phyloP scores from a whole-genome alignment of 2,797 vertebrate genomes.

The Valencia hispanica region DNA sequence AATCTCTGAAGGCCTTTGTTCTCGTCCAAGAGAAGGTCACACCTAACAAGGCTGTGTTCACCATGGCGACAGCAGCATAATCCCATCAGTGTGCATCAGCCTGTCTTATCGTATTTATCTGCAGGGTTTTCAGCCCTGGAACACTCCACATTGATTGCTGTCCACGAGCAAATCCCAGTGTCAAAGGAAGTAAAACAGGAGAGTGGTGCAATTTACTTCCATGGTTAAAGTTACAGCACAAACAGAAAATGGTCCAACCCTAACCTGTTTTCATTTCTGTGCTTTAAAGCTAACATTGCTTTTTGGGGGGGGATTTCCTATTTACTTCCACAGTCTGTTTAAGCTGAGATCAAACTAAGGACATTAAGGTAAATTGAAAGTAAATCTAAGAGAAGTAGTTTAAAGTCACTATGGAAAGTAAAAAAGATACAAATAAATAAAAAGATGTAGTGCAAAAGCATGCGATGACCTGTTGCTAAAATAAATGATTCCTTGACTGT shows the following conservation, averaged over 20 bases:
- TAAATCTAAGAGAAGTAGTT: not conserved
- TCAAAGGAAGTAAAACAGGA: slow-evolving; percentile 43
- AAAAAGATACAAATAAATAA: not conserved
- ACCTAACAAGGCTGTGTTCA: slow-evolving; percentile 63
- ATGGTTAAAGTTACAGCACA: slow-evolving; percentile 10
- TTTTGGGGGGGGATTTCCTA: slow-evolving; percentile 19
- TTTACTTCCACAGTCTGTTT: slow-evolving; percentile 3
- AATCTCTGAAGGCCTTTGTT: slow-evolving; percentile 52
- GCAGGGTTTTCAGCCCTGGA: slow-evolving; percentile 61
- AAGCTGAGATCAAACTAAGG: slow-evolving; percentile 1
- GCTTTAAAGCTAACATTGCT: not conserved
- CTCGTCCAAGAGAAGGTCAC: slow-evolving; percentile 61
- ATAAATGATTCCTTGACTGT: slow-evolving; percentile 20
- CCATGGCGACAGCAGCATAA: slow-evolving; percentile 68
- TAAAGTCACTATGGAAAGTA: not conserved
- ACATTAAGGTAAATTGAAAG: not conserved
- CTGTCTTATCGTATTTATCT: slow-evolving; percentile 70
- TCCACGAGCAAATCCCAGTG: slow-evolving; percentile 50
- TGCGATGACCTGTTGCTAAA: slow-evolving; percentile 12
- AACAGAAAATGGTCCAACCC: not conserved
- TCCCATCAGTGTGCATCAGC: slow-evolving; percentile 74
- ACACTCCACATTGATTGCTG: slow-evolving; percentile 64
- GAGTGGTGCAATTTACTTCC: slow-evolving; percentile 35
- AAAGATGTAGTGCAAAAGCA: not conserved
- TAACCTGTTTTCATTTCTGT: not conserved